Evolutionary conservation across 30 jellyfish, hydroid and myxozoan species (phyloP), one percentile per base, ranked within the genome.

Genomic region (Rhopilema esculentum): DNA sequence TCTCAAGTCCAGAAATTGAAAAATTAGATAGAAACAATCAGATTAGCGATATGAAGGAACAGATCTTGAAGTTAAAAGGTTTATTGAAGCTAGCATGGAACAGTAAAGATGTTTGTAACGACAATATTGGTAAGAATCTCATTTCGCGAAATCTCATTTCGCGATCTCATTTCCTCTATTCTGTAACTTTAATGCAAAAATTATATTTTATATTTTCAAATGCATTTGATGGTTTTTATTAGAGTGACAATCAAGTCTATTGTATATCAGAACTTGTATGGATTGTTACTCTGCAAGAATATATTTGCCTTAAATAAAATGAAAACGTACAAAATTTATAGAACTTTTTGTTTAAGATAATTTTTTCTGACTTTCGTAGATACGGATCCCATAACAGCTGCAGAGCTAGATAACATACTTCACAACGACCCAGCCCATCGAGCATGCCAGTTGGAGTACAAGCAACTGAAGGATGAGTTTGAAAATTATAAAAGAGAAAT

Each of bases 371-470:
- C 6, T 40, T 40, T 65, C 31, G 63, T 74, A 79, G 90, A 74
- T 2, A 29, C 63, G 25, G 83, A 79, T 4, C 89, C 91, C 16
- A 40, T 91, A 20, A 66, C 92, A 17, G 92, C 49, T 30, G 86
- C 96, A 19, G 97, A 94, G 27, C 66, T 94, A 16, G 97, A 93
- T 57, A 92, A 84, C 86, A 66, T 83, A 48, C 86, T 77, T 8
- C 91, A 89, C 21, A 90, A 94, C 78, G 99, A 94, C 77, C 91
- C 97, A 18, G 72, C 89, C 0, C 99, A 88, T 81, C 92, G 89
- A 40, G 92, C 92, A 22, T 95, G 99, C 83, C 95, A 77, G 77
- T 28, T 66, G 50, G 99, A 89, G 69, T 90, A 90, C 79, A 72
- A 76, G 49, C 97, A 95, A 80, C 84, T 95, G 69, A 95, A 95